These are phyloP conservation scores for Apis florea DNA, from an alignment of 1,140 invertebrate genomes.

Conservation along the genomic window DNA sequence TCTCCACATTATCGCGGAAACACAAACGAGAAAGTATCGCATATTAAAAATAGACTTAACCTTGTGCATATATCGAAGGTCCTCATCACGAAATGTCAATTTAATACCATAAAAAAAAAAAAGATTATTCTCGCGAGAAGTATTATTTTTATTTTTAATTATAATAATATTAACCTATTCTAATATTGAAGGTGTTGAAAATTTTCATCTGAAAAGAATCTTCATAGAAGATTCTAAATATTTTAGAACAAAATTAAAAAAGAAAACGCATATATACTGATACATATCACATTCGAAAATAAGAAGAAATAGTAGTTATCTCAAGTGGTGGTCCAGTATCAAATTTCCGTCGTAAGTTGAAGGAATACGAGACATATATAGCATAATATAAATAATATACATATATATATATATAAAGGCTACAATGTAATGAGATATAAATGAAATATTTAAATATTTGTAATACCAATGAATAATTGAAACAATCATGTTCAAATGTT, in stretches of 20 bases:
- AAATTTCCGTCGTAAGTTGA: constrained; percentile 15
- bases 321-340: neutral
- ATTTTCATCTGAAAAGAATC: too few relatives aligned
- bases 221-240: too few relatives aligned
- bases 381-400: too few relatives aligned
- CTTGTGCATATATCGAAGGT: neutral
- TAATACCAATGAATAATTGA: too few relatives aligned
- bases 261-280: neutral
- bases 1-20: neutral
- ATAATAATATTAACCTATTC: neutral
- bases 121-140: neutral
- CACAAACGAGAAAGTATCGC: neutral
- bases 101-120: neutral
- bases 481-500: too few relatives aligned
- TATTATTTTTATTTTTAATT: neutral
- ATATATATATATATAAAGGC: too few relatives aligned
- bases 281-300: neutral
- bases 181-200: too few relatives aligned
- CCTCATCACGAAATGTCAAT: neutral
- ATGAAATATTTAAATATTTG: too few relatives aligned
- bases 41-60: constrained; percentile 15
- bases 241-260: too few relatives aligned
- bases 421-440: too few relatives aligned
- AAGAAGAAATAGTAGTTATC: neutral
- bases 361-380: neutral